Conservation (phyloP, 2,888 invertebrate species). For the Drosophila ustulata region DNA sequence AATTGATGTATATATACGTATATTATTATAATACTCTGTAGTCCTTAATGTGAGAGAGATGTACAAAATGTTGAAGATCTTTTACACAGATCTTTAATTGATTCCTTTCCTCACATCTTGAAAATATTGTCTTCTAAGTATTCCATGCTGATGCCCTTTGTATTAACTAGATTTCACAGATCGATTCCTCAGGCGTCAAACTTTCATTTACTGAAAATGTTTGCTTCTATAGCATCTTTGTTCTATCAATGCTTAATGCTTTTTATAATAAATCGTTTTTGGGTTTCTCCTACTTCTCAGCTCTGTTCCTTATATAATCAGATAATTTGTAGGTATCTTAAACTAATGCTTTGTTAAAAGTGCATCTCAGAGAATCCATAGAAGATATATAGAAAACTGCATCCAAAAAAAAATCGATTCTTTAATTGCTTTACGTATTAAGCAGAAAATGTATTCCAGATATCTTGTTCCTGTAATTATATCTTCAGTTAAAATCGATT, state of each 20-base stretch:
- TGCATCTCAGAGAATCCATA: neutral
- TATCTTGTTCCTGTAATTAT: neutral
- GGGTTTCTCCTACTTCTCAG: neutral
- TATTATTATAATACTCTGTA: conserved; percentile 6
- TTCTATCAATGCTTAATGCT: too few relatives aligned
- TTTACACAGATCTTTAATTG: neutral
- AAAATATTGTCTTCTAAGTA: conserved; percentile 1
- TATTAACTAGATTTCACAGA: conserved; percentile 1
- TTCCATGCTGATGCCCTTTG: neutral
- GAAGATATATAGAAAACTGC: too few relatives aligned
- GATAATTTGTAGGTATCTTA: neutral
- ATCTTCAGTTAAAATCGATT: neutral
- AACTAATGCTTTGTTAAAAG: neutral
- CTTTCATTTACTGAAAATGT: neutral
- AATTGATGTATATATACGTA: neutral
- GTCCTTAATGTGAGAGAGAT: neutral
- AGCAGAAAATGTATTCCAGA: too few relatives aligned
- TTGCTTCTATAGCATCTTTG: neutral
- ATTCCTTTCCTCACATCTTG: too few relatives aligned
- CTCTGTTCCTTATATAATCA: neutral
- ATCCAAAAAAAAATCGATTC: too few relatives aligned
- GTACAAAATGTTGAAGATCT: too few relatives aligned
- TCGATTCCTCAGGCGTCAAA: conserved; percentile 1
- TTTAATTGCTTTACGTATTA: too few relatives aligned
- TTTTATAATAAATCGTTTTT: neutral